These are phyloP conservation scores for Sturmia bella DNA, from an alignment of 2,888 invertebrate genomes.

Conservation along the genomic window DNA sequence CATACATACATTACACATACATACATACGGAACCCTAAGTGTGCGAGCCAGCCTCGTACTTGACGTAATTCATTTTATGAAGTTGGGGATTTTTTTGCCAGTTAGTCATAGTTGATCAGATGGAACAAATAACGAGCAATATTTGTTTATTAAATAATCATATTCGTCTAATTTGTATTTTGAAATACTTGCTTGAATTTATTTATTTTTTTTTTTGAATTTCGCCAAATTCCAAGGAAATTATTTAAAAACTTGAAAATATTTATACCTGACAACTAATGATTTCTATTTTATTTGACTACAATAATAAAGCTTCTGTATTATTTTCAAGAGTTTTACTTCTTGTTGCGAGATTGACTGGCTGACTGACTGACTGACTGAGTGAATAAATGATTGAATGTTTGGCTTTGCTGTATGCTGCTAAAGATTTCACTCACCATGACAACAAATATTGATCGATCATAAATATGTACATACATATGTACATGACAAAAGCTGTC, in stretches of 20 bases:
- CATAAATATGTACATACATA: conserved; percentile 38
- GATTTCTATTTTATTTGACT: neutral
- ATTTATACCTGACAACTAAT: neutral
- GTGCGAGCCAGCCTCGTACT: too few species aligned
- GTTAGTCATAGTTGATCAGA: too few species aligned
- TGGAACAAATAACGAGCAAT: too few species aligned
- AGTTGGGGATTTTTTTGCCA: too few species aligned
- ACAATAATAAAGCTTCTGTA: neutral
- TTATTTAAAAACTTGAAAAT: neutral
- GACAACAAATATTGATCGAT: conserved; percentile 64
- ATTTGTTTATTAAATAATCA: too few species aligned
- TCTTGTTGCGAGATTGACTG: conserved; percentile 18
- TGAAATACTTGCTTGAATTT: too few species aligned
- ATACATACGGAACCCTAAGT: too few species aligned
- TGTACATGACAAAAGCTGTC: conserved; percentile 28
- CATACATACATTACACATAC: too few species aligned
- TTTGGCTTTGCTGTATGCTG: conserved; percentile 31
- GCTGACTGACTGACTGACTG: conserved; percentile 23
- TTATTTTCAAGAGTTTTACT: neutral
- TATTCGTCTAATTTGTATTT: too few species aligned
- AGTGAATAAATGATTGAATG: conserved; percentile 6
- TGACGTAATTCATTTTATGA: too few species aligned
- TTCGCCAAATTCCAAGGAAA: neutral
- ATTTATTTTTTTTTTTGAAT: neutral
- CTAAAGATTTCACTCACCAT: conserved; percentile 55